phyloP scores from a whole-genome alignment of 2,113 vertebrate species.

The Psophia crepitans region DNA sequence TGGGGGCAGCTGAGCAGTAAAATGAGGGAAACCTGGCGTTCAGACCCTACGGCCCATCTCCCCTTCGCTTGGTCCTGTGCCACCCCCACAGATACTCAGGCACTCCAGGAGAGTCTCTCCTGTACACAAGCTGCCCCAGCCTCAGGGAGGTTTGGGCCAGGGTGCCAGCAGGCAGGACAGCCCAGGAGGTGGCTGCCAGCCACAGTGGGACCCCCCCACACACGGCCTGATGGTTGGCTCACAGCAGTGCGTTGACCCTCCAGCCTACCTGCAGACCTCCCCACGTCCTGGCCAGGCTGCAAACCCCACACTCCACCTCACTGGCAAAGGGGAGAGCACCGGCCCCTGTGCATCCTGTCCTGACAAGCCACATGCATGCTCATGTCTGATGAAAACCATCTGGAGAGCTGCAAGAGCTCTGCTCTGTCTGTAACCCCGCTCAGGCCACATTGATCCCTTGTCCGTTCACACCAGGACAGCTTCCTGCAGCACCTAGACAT shows the following conservation, averaged over 20 bases:
- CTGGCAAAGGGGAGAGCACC: neutral
- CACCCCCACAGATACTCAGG: neutral
- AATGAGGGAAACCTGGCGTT: neutral
- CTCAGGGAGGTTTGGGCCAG: neutral
- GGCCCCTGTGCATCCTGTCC: rapidly evolving
- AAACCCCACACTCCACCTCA: neutral
- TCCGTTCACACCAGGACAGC: neutral
- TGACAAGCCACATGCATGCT: neutral
- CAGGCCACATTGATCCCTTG: neutral
- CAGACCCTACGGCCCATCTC: neutral
- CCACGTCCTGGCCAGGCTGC: neutral
- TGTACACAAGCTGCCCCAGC: neutral
- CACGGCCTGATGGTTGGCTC: rapidly evolving
- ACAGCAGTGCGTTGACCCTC: neutral
- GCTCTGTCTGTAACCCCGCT: neutral
- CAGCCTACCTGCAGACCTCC: neutral
- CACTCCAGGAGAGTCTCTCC: neutral
- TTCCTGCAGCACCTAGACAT: neutral
- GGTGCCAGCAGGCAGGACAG: neutral
- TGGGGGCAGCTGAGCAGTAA: neutral
- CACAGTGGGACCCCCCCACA: neutral
- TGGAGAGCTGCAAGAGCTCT: neutral
- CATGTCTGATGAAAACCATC: neutral
- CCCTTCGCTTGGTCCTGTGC: neutral
- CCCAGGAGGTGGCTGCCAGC: neutral